Evolutionary conservation across 2,888 invertebrate species (phyloP), one percentile per base, ranked within the genome.

Genomic region (Oxytorus armatus): DNA sequence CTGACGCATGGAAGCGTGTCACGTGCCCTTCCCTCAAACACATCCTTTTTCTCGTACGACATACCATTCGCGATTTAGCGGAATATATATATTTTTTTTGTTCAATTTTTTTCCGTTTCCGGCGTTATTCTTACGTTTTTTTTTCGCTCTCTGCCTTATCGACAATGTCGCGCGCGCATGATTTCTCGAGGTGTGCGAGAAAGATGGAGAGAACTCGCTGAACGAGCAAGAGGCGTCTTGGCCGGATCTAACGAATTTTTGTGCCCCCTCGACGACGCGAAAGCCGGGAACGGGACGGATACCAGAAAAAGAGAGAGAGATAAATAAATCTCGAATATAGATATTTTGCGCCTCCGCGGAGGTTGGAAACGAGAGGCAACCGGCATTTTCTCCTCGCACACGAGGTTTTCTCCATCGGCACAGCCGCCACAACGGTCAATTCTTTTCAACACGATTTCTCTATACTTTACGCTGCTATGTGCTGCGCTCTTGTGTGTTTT

Each of bases 1-100:
- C 83, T 84, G 87, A 85, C 86, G 86, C 87, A 77, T 79, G 75
- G 68, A 8, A 55, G 82, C 84, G 84, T 83, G 82, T 82, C 83
- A 85, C 85, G 82, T 47, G 47, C 21, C 39, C 8, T 4, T 2
- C 42, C 8, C 39, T 39, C 65, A 29, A 47, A 42, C 21, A n/a
- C n/a, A 63, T 55, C 42, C 1, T 7, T 11, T 16, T 42, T 8
- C 36, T 21, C 51, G 7, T 33, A 10, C n/a, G n/a, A n/a, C n/a
- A n/a, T n/a, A n/a, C n/a, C n/a, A n/a, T n/a, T n/a, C n/a, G n/a
- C n/a, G n/a, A n/a, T n/a, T n/a, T n/a, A n/a, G n/a, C n/a, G n/a
- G n/a, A n/a, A n/a, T n/a, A 16, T 36, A 33, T 59, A 23, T 18
- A 7, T 16, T 7, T 25, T 5, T 4, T 18, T 10, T 4, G 23